Evolutionary conservation across 2,113 vertebrate genomes (phyloP).

Genomic region (Centropus unirufus): DNA sequence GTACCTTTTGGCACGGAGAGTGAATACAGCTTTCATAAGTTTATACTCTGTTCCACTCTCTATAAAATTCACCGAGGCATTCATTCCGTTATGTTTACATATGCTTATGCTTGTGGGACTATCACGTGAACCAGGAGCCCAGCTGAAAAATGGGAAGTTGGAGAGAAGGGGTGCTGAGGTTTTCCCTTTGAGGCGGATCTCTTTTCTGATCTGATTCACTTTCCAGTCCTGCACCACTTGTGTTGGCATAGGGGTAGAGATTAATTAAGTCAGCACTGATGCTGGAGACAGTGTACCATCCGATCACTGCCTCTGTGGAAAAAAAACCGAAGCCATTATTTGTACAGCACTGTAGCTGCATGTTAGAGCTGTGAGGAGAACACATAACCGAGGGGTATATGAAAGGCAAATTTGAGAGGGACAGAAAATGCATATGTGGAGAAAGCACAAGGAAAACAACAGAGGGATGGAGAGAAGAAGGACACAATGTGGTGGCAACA

Average conservation of each 20-base stretch:
- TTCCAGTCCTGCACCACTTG: neutral
- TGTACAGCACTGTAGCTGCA: slow-evolving; percentile 26
- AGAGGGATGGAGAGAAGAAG: neutral
- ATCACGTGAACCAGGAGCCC: neutral
- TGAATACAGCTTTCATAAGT: neutral
- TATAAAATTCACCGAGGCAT: neutral
- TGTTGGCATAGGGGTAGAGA: slow-evolving; percentile 9
- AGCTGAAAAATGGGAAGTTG: neutral
- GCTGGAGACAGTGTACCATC: slow-evolving; percentile 29
- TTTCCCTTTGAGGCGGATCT: neutral
- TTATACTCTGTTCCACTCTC: neutral
- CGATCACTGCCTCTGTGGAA: slow-evolving; percentile 18
- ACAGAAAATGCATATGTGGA: neutral
- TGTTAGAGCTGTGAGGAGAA: slow-evolving; percentile 38
- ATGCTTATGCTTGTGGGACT: neutral
- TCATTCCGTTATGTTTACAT: neutral
- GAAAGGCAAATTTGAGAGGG: slow-evolving; percentile 27
- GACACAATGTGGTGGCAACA: neutral
- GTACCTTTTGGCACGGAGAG: neutral
- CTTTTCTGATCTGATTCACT: neutral
- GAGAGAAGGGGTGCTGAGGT: neutral
- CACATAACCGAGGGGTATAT: slow-evolving; percentile 6
- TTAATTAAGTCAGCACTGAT: slow-evolving; percentile 40
- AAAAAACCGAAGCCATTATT: slow-evolving; percentile 34
- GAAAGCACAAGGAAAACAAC: neutral